Conservation (phyloP, 2,888 invertebrate genomes). For the Eucera pruinosa region DNA sequence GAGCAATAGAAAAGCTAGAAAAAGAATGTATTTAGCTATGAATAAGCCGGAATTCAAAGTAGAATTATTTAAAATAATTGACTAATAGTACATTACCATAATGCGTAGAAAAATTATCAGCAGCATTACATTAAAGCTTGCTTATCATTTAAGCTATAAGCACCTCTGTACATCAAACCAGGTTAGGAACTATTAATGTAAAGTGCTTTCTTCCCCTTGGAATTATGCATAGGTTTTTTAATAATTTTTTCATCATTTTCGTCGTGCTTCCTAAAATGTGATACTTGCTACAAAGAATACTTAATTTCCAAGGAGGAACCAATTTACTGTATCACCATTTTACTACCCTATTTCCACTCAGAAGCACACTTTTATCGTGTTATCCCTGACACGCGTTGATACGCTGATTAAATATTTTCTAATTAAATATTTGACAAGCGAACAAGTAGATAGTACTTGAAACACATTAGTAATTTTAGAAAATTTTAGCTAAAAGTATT, state of each 20-base stretch:
- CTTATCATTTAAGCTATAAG: no score
- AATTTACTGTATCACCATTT: background rate
- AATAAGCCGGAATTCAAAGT: no score
- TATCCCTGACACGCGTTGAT: background rate
- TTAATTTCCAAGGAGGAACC: background rate
- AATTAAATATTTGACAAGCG: background rate
- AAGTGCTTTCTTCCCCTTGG: no score
- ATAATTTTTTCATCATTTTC: background rate
- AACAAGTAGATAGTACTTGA: background rate
- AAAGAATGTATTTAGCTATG: no score
- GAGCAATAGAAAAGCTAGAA: no score
- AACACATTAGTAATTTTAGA: background rate
- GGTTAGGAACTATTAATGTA: no score
- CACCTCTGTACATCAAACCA: no score
- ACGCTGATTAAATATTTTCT: slow-evolving; percentile 21
- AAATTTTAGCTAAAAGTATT: background rate
- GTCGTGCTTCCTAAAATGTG: background rate
- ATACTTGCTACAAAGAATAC: background rate
- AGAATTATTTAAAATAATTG: no score
- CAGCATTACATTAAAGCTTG: no score
- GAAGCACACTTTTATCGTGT: slow-evolving; percentile 1
- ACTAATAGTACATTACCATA: no score
- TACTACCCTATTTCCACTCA: background rate
- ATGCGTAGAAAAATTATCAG: no score
- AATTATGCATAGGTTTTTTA: no score